Evolutionary conservation across 2,888 invertebrate species (phyloP).

Genomic region (Spicauda simplicius): DNA sequence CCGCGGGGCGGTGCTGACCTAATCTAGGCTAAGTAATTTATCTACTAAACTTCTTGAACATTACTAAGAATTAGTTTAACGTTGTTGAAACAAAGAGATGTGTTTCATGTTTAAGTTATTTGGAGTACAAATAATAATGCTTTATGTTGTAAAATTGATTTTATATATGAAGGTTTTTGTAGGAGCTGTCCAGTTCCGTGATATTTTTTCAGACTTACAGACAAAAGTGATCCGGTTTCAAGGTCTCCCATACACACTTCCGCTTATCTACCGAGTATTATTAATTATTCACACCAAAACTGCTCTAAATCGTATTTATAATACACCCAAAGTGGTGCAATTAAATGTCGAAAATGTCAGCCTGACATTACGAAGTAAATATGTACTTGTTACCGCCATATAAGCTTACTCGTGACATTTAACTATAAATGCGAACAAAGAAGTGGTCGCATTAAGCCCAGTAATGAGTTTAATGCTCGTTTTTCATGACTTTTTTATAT

Average conservation of each 20-base stretch:
- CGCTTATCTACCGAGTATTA: constrained; percentile 19
- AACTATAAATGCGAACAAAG: constrained; percentile 14
- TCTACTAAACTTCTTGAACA: no score
- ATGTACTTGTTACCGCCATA: constrained; percentile 9
- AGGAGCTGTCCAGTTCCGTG: constrained; percentile 47
- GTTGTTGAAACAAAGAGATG: no score
- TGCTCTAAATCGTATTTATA: constrained; percentile 12
- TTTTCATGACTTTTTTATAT: constrained; percentile 14
- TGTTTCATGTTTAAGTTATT: no score
- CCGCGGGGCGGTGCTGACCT: no score
- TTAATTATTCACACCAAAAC: constrained; percentile 11
- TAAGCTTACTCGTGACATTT: constrained; percentile 12
- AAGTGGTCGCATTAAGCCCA: not conserved
- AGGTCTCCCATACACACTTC: constrained; percentile 42
- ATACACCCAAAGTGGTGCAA: constrained; percentile 15
- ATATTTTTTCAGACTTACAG: constrained; percentile 43
- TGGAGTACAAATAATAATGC: not conserved
- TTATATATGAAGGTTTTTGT: constrained; percentile 42
- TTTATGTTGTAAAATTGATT: constrained; percentile 10
- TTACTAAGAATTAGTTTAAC: no score
- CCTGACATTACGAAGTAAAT: constrained; percentile 17
- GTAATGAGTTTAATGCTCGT: not conserved
- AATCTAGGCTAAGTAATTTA: no score
- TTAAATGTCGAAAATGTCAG: constrained; percentile 18
- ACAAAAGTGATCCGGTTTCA: constrained; percentile 46